Evolutionary conservation across 2,797 vertebrate species (phyloP).

Genomic region (Pseudomugil tenellus): DNA sequence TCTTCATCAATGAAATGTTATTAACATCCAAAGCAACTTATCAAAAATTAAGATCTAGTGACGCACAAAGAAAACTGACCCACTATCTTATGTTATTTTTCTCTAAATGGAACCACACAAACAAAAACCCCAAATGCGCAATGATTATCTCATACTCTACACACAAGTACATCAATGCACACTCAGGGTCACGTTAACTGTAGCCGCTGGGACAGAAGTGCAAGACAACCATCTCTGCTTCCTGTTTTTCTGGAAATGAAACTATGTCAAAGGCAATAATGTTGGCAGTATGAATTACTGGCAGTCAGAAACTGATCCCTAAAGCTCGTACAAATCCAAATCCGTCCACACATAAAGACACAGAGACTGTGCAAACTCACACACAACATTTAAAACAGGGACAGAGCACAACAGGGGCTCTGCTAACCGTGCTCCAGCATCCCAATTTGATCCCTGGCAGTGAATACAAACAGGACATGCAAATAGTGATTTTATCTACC

Average conservation of each 20-base stretch:
- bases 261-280: conserved; percentile 79
- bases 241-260: conserved; percentile 83
- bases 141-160: conserved; percentile 10
- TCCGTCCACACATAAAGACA: conserved; percentile 20
- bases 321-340: conserved; percentile 49
- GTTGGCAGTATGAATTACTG: conserved; percentile 58
- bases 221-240: conserved; percentile 76
- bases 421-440: conserved; percentile 17
- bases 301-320: conserved; percentile 50
- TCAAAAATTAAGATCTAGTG: neutral
- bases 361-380: conserved; percentile 18
- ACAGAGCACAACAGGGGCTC: conserved; percentile 42
- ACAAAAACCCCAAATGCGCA: conserved; percentile 22
- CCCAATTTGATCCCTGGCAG: conserved; percentile 51
- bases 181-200: conserved; percentile 72
- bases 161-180: conserved; percentile 49
- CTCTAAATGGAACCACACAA: conserved; percentile 7
- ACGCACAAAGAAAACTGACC: conserved; percentile 17
- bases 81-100: conserved; percentile 3
- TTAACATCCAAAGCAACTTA: conserved; percentile 12
- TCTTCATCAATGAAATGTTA: conserved; percentile 19
- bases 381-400: conserved; percentile 40
- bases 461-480: conserved; percentile 44
- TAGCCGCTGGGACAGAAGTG: conserved; percentile 66
- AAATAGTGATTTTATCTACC: conserved; percentile 38